Evolutionary conservation across 2,888 invertebrate species (phyloP).

Genomic region (Yponomeuta plumbellus): DNA sequence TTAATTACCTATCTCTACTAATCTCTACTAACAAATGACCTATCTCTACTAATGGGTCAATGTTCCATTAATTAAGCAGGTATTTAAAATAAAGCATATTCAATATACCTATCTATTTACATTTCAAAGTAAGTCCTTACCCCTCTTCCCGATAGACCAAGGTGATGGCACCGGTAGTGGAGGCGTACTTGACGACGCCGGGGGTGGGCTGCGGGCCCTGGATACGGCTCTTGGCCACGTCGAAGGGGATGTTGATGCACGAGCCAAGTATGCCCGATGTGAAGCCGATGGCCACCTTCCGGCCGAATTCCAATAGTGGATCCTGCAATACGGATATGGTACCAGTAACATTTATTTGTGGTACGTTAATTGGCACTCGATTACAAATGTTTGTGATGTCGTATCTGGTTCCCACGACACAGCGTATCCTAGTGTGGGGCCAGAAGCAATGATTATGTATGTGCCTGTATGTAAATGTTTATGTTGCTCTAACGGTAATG

Average conservation of each 20-base stretch:
- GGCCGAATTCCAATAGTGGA: constrained; percentile 80
- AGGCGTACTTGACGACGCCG: constrained; percentile 85
- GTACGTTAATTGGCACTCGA: not conserved
- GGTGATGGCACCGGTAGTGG: constrained; percentile 83
- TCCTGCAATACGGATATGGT: constrained; percentile 62
- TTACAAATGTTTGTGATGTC: too few relatives aligned
- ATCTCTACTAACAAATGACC: too few relatives aligned
- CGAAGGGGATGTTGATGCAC: constrained; percentile 94
- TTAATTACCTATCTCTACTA: too few relatives aligned
- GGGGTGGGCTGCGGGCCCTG: constrained; percentile 91
- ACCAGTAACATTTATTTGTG: not conserved
- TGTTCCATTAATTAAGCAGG: too few relatives aligned
- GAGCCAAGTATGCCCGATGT: constrained; percentile 91
- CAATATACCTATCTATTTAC: not conserved
- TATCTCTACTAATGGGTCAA: too few relatives aligned
- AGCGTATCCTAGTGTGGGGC: too few relatives aligned
- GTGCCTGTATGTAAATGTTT: too few relatives aligned
- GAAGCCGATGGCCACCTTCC: constrained; percentile 90
- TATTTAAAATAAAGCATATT: too few relatives aligned
- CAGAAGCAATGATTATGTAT: too few relatives aligned
- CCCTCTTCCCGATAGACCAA: constrained; percentile 93
- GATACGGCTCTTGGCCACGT: constrained; percentile 96
- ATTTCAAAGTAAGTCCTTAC: constrained; percentile 58
- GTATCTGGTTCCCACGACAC: too few relatives aligned
- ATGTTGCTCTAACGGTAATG: too few relatives aligned